Conservation (phyloP, 2,113 vertebrate species). For the Leiothrix lutea region DNA sequence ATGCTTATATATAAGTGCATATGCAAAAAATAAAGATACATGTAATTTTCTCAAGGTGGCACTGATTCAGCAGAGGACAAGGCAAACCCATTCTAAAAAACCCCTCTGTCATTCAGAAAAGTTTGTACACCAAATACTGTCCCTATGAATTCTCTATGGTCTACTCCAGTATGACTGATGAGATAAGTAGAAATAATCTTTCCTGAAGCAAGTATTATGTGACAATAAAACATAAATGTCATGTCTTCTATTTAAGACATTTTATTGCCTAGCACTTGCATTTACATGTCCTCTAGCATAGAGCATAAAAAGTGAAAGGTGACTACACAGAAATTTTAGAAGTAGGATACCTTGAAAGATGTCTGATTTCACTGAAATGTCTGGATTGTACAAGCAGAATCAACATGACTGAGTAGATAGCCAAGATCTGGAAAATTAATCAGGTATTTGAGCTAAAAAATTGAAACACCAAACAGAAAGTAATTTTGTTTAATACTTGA, state of each 20-base stretch:
- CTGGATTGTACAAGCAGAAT: background rate
- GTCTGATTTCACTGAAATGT: background rate
- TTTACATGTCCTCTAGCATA: background rate
- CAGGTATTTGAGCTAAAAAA: background rate
- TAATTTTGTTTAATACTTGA: background rate
- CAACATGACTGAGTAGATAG: background rate
- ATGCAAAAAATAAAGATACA: background rate
- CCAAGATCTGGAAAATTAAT: background rate
- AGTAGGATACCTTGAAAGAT: background rate
- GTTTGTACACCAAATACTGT: background rate
- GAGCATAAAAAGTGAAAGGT: background rate
- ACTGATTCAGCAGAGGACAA: background rate
- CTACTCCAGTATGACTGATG: background rate
- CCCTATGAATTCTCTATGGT: background rate
- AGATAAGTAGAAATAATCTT: background rate
- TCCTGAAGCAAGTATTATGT: background rate
- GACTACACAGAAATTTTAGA: background rate
- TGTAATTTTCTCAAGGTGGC: background rate
- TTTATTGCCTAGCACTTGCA: background rate
- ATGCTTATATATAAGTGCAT: background rate
- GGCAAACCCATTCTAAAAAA: background rate
- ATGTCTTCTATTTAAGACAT: background rate
- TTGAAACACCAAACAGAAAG: background rate
- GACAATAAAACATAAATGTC: background rate
- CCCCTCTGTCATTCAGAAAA: background rate